Base-by-base conservation (phyloP, 2,797 vertebrate genomes). In the Clarias pachynema region DNA sequence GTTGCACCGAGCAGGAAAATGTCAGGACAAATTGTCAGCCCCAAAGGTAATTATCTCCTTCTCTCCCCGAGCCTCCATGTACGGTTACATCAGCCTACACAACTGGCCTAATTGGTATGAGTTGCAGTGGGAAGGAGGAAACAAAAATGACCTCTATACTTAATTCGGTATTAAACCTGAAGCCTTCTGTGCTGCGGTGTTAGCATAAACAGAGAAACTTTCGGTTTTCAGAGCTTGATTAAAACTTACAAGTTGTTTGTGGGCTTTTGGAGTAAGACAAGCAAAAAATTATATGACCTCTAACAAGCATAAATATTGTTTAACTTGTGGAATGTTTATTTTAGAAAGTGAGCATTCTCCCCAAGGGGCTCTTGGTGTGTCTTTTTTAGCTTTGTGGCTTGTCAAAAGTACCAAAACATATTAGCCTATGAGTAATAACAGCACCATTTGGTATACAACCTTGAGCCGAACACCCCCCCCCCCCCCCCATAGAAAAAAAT, bases 1-100 rank as follows among this genome's bases (percentile, higher is more conserved):
- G 78, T 92, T 91, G 93, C 88, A 90, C 91, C 92, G 90, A 90
- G 90, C 91, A 85, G 86, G 93, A 94, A 95, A 95, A 95, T 95
- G 95, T 95, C 95, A 95, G 92, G 93, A 95, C 93, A 93, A 94
- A 94, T 95, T 89, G 85, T 91, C 91, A 89, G 94, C 94, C 93
- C 85, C 94, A 5, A 80, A 84, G 93, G 90, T 94, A 94, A 95
- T 94, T 94, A 93, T 88, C 80, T 88, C 82, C 77, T 83, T 86
- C 88, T 91, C 65, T 75, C 81, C 74, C 87, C 73, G 34, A 83
- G 56, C 83, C 85, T 85, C 86, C 72, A 40, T 84, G 86, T 87
- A 86, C 59, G 26, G 87, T 87, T 88, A 86, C 82, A 87, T 88
- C 87, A 86, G 79, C 86, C 72, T 75, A 82, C 75, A 90, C 86